These are phyloP conservation scores for Apamea epomidion DNA, from an alignment of 2,888 invertebrate species.

Conservation along the genomic window DNA sequence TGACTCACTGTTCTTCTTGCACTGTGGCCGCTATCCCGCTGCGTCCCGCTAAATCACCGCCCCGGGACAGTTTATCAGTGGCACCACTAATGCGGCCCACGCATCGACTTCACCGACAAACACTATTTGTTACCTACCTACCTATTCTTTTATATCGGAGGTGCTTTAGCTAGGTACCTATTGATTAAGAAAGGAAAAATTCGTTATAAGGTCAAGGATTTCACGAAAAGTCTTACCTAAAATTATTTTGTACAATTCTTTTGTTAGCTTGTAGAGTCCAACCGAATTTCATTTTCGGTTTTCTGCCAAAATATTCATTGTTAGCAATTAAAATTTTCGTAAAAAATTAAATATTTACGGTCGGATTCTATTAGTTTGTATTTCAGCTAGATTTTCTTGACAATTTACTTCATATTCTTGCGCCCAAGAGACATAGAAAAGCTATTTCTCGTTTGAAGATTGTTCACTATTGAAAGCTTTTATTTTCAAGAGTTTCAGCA, in stretches of 20 bases:
- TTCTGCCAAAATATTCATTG: not conserved
- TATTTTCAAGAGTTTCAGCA: conserved; percentile 18
- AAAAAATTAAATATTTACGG: not conserved
- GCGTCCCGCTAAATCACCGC: conserved; percentile 63
- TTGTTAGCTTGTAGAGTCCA: not conserved
- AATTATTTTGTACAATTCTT: not conserved
- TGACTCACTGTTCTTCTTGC: not conserved
- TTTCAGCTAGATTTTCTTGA: conserved; percentile 10
- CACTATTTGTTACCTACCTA: conserved; percentile 40
- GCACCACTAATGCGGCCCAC: conserved; percentile 60
- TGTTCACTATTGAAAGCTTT: not conserved
- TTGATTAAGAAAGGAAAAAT: conserved; percentile 4
- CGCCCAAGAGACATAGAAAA: not conserved
- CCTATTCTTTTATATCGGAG: not conserved
- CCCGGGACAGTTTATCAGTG: conserved; percentile 66
- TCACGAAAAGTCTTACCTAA: not conserved
- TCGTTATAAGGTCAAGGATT: not conserved
- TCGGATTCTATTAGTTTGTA: not conserved
- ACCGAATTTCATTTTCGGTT: not conserved
- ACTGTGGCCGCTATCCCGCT: conserved; percentile 39
- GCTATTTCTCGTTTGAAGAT: not conserved
- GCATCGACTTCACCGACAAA: conserved; percentile 46
- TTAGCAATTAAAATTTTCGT: not conserved
- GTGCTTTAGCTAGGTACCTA: not conserved
- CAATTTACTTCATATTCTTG: not conserved